Conservation (phyloP, 2,888 invertebrate genomes). For the Masnerella sp. region DNA sequence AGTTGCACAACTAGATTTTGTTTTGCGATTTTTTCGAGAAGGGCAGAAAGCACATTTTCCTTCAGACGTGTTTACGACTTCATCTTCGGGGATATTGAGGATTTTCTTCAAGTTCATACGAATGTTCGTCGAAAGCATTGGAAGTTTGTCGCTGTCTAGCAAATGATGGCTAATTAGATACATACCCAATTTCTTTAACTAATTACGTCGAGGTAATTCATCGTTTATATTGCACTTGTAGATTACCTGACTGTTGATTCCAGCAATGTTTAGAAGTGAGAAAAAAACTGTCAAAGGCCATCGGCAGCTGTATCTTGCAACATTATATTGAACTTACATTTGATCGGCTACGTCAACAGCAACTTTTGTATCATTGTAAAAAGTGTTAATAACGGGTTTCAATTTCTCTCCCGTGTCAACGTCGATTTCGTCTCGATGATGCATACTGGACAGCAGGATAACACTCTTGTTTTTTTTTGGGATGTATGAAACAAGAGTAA, state of each 20-base stretch:
- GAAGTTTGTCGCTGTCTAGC: not conserved
- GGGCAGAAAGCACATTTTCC: conserved; percentile 11
- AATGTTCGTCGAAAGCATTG: not conserved
- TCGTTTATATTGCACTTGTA: not conserved
- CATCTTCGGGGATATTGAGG: not conserved
- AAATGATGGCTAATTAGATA: not conserved
- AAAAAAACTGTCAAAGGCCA: conserved; percentile 30
- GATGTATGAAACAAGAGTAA: conserved; percentile 60
- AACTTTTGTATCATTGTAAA: conserved; percentile 7
- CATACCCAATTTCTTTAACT: not conserved
- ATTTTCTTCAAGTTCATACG: not conserved
- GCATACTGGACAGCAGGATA: conserved; percentile 57
- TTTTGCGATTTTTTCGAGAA: conserved; percentile 16
- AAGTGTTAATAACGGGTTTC: not conserved
- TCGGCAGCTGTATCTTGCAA: conserved; percentile 20
- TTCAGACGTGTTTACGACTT: not conserved
- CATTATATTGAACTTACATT: conserved; percentile 14
- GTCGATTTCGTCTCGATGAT: conserved; percentile 16
- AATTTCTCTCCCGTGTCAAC: not conserved
- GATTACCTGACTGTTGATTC: conserved; percentile 23
- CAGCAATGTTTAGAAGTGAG: conserved; percentile 15
- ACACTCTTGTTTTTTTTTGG: conserved; percentile 55
- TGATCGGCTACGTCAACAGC: conserved; percentile 22
- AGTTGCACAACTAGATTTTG: not conserved
- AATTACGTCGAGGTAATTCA: not conserved